phyloP scores from a whole-genome alignment of 2,113 vertebrate species.

The Rhagologus leucostigma region DNA sequence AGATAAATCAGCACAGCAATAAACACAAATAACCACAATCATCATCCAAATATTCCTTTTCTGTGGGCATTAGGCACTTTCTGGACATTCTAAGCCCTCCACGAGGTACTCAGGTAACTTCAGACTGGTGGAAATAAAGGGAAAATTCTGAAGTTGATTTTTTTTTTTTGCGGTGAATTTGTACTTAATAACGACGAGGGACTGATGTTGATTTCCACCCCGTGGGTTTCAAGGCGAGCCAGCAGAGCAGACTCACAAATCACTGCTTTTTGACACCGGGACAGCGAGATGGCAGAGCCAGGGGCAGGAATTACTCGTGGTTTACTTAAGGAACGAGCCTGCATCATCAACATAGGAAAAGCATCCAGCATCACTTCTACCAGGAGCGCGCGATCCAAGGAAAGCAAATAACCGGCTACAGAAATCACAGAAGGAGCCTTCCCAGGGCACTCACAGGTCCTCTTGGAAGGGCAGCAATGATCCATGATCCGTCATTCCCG shows the following conservation, averaged over 20 bases:
- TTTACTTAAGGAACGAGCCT: slow-evolving; percentile 28
- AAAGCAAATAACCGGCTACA: slow-evolving; percentile 35
- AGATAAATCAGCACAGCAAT: neutral
- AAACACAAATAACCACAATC: neutral
- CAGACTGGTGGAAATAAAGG: neutral
- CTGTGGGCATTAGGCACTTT: neutral
- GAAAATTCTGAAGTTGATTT: neutral
- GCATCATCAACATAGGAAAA: slow-evolving; percentile 42
- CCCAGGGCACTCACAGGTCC: neutral
- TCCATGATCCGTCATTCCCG: neutral
- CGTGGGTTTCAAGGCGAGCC: neutral
- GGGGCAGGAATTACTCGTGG: neutral
- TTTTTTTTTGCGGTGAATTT: neutral
- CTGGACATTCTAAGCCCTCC: neutral
- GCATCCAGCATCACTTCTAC: slow-evolving; percentile 43
- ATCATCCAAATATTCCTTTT: neutral
- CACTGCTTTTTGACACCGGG: neutral
- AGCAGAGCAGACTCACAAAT: neutral
- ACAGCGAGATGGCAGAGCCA: neutral
- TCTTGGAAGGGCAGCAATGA: neutral
- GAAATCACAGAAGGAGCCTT: neutral
- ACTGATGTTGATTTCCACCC: neutral
- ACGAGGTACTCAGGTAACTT: neutral
- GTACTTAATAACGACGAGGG: neutral
- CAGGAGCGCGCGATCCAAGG: neutral